phyloP scores from a whole-genome alignment of 2,797 vertebrate species.

The Alcedo quadribrachys region DNA sequence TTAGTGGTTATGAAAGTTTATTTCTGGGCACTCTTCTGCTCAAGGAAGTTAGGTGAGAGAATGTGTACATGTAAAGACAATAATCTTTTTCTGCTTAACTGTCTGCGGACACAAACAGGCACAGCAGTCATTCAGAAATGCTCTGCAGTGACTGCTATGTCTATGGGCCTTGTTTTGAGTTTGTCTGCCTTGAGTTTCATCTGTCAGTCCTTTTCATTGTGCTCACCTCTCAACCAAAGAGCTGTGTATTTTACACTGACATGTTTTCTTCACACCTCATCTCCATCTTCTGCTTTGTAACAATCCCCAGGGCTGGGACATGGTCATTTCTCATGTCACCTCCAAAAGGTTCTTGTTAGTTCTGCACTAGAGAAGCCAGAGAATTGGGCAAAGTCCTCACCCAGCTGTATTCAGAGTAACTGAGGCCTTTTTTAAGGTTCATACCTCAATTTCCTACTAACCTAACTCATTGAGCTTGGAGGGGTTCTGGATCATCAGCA shows the following conservation, averaged over 20 bases:
- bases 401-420: neutral
- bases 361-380: neutral
- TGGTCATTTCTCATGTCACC: neutral
- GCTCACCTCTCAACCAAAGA: neutral
- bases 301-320: neutral
- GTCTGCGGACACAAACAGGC: slow-evolving; percentile 26
- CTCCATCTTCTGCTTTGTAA: neutral
- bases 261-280: fast-evolving
- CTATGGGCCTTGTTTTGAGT: neutral
- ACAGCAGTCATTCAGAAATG: neutral
- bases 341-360: neutral
- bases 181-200: neutral
- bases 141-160: neutral
- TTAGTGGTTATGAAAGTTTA: slow-evolving; percentile 42
- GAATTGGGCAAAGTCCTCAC: neutral
- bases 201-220: neutral
- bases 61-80: slow-evolving; percentile 31
- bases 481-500: neutral
- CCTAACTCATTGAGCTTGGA: neutral
- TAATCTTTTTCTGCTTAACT: neutral
- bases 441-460: fast-evolving
- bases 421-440: neutral
- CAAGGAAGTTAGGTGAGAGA: slow-evolving; percentile 42
- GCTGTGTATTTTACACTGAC: neutral
- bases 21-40: slow-evolving; percentile 57